A percentile compares a stretch with the other conserved stretches of the same genome.
Evolutionary conservation across 2,113 vertebrate species (phyloP).

Genomic region (Tretioscincus oriximinensis): DNA sequence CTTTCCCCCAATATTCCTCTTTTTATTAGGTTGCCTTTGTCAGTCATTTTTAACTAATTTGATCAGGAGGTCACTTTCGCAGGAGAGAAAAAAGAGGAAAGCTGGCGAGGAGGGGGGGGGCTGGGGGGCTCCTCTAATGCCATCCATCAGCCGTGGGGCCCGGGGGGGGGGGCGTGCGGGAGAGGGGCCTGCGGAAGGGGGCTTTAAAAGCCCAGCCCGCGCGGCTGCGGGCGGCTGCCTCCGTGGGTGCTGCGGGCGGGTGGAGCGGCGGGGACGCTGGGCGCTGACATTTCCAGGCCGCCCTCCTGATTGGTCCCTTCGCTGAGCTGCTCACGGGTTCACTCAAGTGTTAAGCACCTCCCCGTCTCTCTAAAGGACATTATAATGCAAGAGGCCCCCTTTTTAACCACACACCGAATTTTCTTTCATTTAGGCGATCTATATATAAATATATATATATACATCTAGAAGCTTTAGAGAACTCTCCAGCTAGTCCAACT

Average conservation of each 20-base stretch:
- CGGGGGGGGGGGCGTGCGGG: not conserved
- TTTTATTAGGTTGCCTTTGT: slow-evolving; percentile 23
- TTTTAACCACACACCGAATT: slow-evolving; percentile 99
- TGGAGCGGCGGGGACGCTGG: slow-evolving; percentile 71
- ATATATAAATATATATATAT: slow-evolving; percentile 83
- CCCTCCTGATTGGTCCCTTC: slow-evolving; percentile 92
- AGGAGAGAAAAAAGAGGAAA: not conserved
- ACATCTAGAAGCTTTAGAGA: slow-evolving; percentile 64
- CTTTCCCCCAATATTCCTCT: not conserved
- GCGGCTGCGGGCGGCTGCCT: not conserved
- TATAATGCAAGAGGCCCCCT: slow-evolving; percentile 97
- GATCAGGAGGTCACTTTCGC: slow-evolving; percentile 33
- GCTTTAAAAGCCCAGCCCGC: not conserved
- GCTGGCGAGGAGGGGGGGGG: slow-evolving; percentile 5
- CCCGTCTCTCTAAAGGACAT: slow-evolving; percentile 95
- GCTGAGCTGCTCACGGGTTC: slow-evolving; percentile 89
- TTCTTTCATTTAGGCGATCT: slow-evolving; percentile 96
- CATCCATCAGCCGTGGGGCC: not conserved
- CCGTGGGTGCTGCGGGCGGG: slow-evolving; percentile 41
- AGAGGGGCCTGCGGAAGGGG: slow-evolving; percentile 8
- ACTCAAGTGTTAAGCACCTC: slow-evolving; percentile 97
- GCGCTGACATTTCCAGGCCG: slow-evolving; percentile 83
- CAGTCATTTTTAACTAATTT: slow-evolving; percentile 31
- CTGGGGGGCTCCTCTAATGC: slow-evolving; percentile 10
- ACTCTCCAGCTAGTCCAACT: slow-evolving; percentile 87